Evolutionary conservation across 2,797 vertebrate genomes (phyloP).

Genomic region (Aldrovandia affinis): DNA sequence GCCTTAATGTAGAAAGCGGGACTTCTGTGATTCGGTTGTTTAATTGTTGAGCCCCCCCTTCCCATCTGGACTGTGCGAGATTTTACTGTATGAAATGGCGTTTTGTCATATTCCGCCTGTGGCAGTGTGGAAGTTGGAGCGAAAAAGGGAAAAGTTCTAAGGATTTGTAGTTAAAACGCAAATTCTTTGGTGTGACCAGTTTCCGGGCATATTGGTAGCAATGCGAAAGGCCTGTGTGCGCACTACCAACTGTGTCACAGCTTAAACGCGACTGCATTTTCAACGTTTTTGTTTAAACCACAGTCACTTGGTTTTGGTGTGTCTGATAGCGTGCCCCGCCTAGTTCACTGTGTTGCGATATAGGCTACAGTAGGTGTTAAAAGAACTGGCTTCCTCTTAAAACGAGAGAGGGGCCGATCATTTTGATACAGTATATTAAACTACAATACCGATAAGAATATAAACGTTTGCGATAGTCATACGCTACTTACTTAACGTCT

Average conservation of each 20-base stretch:
- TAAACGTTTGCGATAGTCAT: background rate
- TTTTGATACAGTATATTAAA: background rate
- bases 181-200: conserved; percentile 4
- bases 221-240: background rate
- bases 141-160: conserved; percentile 65
- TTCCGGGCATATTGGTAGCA: background rate
- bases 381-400: conserved; percentile 11
- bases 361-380: background rate
- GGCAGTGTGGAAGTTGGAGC: conserved; percentile 57
- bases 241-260: background rate
- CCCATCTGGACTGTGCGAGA: background rate
- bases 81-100: conserved; percentile 36
- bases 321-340: conserved; percentile 58
- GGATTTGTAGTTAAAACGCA: conserved; percentile 41
- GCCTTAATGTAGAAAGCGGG: background rate
- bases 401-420: background rate
- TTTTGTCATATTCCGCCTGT: conserved; percentile 28
- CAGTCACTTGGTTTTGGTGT: conserved; percentile 41
- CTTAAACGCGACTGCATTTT: background rate
- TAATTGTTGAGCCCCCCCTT: background rate
- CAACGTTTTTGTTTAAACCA: conserved; percentile 11
- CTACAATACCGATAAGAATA: background rate
- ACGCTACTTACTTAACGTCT: background rate
- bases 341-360: conserved; percentile 47
- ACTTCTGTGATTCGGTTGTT: conserved; percentile 4